These are phyloP conservation scores for Arctia plantaginis DNA, from an alignment of 2,888 invertebrate genomes.

Conservation along the genomic window DNA sequence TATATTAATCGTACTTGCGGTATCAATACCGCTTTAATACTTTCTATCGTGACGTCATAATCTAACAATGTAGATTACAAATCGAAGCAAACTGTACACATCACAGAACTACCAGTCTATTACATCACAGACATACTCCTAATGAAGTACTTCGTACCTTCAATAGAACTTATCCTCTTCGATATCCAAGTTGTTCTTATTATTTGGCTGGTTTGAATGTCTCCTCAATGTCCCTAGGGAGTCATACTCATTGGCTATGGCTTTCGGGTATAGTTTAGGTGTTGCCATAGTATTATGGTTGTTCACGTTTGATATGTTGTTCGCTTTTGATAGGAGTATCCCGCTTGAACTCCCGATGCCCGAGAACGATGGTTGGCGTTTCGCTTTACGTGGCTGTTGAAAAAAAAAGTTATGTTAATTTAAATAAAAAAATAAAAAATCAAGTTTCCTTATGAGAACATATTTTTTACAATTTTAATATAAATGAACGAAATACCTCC, in stretches of 20 bases:
- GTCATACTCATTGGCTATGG: slow-evolving; percentile 91
- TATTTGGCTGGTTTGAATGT: slow-evolving; percentile 91
- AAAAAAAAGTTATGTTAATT: slow-evolving; percentile 18
- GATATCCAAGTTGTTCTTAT: slow-evolving; percentile 87
- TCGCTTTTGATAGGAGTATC: slow-evolving; percentile 84
- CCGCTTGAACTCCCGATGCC: slow-evolving; percentile 84
- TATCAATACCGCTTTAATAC: background rate
- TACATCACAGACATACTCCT: slow-evolving; percentile 13
- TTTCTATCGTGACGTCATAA: slow-evolving; percentile 1
- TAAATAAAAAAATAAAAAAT: background rate
- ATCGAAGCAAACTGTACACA: background rate
- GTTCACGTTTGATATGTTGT: slow-evolving; percentile 87
- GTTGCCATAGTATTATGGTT: slow-evolving; percentile 88
- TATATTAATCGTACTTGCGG: background rate
- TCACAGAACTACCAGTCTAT: slow-evolving; percentile 16
- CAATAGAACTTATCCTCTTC: slow-evolving; percentile 90
- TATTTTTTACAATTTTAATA: too few relatives aligned
- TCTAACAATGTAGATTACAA: background rate
- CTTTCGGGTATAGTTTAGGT: slow-evolving; percentile 90
- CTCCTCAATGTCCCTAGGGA: slow-evolving; percentile 90
- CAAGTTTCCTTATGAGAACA: too few relatives aligned
- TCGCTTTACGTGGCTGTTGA: slow-evolving; percentile 82
- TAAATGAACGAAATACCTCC: too few relatives aligned
- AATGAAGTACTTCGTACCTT: slow-evolving; percentile 39
- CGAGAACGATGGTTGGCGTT: slow-evolving; percentile 91